Conservation (phyloP, 92 coral and sea anemone species). For the Epizoanthus illoricatus region DNA sequence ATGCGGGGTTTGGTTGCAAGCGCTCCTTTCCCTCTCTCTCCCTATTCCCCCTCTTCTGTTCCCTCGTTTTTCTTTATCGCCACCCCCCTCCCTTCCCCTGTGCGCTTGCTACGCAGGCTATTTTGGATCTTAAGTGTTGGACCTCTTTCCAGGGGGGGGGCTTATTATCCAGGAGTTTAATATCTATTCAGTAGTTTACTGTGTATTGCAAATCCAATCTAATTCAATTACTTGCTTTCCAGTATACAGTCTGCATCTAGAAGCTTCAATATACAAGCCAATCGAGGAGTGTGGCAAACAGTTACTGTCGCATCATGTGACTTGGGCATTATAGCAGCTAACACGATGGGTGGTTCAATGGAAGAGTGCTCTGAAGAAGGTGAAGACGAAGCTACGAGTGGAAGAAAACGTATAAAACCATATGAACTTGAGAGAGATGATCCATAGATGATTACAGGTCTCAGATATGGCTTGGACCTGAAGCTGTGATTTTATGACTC, state of each 20-base stretch:
- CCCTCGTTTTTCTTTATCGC: too few relatives aligned
- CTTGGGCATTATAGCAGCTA: constrained; percentile 12
- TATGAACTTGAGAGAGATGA: constrained; percentile 65
- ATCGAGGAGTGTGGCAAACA: constrained; percentile 28
- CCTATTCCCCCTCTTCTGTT: too few relatives aligned
- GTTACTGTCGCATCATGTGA: constrained; percentile 44
- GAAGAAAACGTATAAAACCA: constrained; percentile 96
- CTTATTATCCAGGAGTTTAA: too few relatives aligned
- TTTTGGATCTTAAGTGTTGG: too few relatives aligned
- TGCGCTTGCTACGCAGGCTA: too few relatives aligned
- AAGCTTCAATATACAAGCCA: constrained; percentile 40
- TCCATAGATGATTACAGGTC: constrained; percentile 47
- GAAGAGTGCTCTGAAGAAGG: constrained; percentile 90
- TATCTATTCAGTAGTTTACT: background rate
- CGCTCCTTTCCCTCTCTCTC: too few relatives aligned
- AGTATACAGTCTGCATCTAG: constrained; percentile 67
- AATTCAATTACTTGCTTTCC: background rate
- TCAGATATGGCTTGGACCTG: too few relatives aligned
- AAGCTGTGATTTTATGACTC: too few relatives aligned
- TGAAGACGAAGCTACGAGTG: constrained; percentile 99
- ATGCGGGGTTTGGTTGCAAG: too few relatives aligned
- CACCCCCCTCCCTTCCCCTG: too few relatives aligned
- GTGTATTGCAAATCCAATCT: background rate
- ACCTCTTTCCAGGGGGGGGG: too few relatives aligned
- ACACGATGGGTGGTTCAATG: constrained; percentile 55